A percentile compares a stretch with the other conserved stretches of the same genome.
These are phyloP conservation scores for human DNA, from an alignment of 2,113 vertebrate species.

Conservation along the genomic window DNA sequence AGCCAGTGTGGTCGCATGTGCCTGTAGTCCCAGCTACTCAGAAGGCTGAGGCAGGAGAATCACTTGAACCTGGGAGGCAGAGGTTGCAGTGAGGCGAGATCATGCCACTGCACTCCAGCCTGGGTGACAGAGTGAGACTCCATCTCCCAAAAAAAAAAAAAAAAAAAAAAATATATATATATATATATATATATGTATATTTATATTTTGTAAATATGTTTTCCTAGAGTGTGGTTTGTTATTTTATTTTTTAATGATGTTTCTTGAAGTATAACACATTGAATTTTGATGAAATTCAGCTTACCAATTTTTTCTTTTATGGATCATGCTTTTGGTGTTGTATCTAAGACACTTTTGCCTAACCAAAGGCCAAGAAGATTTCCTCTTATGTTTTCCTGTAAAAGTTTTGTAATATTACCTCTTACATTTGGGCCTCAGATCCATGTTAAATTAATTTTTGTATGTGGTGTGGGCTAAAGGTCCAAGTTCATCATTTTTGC, in stretches of 20 bases:
- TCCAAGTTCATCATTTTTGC: not conserved
- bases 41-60: too few relatives aligned
- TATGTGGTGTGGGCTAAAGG: not conserved
- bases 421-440: not conserved
- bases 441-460: not conserved
- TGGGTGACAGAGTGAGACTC: too few relatives aligned
- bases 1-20: too few relatives aligned
- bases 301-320: not conserved
- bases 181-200: too few relatives aligned
- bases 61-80: too few relatives aligned
- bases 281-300: constrained; percentile 11
- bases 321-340: not conserved
- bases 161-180: too few relatives aligned
- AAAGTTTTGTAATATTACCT: constrained; percentile 18
- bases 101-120: too few relatives aligned
- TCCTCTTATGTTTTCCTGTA: not conserved
- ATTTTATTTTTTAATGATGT: constrained; percentile 21
- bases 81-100: too few relatives aligned
- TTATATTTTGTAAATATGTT: constrained; percentile 14
- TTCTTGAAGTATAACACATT: not conserved
- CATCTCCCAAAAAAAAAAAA: too few relatives aligned
- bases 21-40: too few relatives aligned
- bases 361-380: not conserved
- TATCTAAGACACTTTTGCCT: not conserved
- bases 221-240: not conserved